phyloP scores from a whole-genome alignment of 2,113 vertebrate genomes.

The Vidua chalybeata region DNA sequence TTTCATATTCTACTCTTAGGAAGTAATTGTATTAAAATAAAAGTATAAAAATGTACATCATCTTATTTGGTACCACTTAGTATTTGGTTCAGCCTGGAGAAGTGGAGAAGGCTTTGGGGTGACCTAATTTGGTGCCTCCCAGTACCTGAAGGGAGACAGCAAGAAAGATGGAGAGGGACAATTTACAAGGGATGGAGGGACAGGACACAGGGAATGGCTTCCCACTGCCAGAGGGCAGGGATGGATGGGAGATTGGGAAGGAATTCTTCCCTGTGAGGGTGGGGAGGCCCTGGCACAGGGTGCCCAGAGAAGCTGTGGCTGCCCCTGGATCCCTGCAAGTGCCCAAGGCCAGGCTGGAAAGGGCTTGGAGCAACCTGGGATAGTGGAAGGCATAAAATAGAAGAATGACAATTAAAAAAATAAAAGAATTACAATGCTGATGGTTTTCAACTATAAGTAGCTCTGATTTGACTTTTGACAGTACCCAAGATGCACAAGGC shows the following conservation, averaged over 20 bases:
- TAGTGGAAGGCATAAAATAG: background rate
- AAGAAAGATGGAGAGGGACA: background rate
- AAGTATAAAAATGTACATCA: background rate
- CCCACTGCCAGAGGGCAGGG: background rate
- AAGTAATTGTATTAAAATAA: background rate
- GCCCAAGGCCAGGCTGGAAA: rapidly evolving
- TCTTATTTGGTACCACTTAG: background rate
- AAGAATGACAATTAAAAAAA: background rate
- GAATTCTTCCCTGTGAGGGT: rapidly evolving
- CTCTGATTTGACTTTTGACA: background rate
- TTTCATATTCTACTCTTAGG: background rate
- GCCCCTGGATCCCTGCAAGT: background rate
- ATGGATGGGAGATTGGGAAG: rapidly evolving
- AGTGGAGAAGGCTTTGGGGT: background rate
- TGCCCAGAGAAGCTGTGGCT: background rate
- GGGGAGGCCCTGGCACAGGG: rapidly evolving
- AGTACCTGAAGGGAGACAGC: background rate
- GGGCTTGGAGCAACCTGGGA: background rate
- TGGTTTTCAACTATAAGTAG: background rate
- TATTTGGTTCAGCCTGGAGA: background rate
- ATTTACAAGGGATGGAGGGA: background rate
- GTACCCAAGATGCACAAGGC: background rate
- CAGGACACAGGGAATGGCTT: background rate
- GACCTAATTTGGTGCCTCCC: background rate
- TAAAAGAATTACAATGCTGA: rapidly evolving